Percentiles rank a stretch among this genome's conserved stretches.
phyloP scores from a whole-genome alignment of 2,888 invertebrate genomes.

The Pseudeuparius sepicola region DNA sequence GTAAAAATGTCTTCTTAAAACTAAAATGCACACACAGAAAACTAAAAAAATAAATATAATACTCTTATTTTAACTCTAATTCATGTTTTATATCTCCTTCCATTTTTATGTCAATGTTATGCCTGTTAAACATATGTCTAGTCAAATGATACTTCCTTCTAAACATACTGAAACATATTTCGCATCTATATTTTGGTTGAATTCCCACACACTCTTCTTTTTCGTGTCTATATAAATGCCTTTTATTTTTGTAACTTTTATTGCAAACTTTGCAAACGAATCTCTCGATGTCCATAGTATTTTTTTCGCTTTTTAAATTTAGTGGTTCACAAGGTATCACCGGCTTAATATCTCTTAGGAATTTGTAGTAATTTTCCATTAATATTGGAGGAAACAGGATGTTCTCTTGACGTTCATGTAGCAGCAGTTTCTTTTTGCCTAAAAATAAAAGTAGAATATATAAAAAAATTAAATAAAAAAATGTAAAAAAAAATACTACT shows the following conservation, averaged over 20 bases:
- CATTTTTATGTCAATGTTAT: constrained; percentile 21
- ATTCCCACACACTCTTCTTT: constrained; percentile 48
- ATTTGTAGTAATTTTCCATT: constrained; percentile 21
- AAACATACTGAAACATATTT: constrained; percentile 45
- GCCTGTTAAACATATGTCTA: constrained; percentile 26
- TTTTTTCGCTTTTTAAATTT: constrained; percentile 18
- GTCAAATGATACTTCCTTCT: constrained; percentile 31
- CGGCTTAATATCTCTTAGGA: no score
- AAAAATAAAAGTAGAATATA: constrained; percentile 16
- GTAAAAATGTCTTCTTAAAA: no score
- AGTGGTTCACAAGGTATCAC: no score
- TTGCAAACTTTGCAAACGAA: constrained; percentile 43
- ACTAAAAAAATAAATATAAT: no score
- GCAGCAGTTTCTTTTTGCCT: constrained; percentile 10
- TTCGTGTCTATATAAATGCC: constrained; percentile 48
- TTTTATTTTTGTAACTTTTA: constrained; percentile 49
- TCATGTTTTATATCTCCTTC: no score
- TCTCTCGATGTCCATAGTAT: constrained; percentile 18
- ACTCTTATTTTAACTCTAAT: no score
- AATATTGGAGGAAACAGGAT: constrained; percentile 18
- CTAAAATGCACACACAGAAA: no score
- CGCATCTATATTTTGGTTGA: constrained; percentile 46
- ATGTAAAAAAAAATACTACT: no score
- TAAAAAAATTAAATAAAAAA: no score
- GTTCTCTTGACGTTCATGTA: constrained; percentile 21